phyloP scores from a whole-genome alignment of 1,140 invertebrate species.

The Periplaneta americana region DNA sequence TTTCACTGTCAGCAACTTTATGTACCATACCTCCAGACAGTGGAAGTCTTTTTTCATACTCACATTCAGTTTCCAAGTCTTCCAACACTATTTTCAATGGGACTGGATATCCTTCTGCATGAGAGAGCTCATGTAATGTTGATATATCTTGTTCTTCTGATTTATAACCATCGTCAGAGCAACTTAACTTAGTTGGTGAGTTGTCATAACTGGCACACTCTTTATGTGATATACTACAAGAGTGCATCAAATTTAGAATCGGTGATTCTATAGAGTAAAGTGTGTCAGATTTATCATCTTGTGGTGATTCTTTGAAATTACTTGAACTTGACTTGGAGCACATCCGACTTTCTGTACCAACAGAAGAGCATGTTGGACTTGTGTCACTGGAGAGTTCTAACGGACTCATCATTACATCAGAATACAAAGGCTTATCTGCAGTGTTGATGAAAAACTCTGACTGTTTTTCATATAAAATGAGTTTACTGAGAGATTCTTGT shows the following conservation, averaged over 20 bases:
- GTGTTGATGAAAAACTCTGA: too few species aligned
- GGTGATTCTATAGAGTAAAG: neutral
- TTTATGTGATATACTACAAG: neutral
- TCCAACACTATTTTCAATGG: too few species aligned
- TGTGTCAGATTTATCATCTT: neutral
- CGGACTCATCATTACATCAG: neutral
- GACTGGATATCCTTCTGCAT: too few species aligned
- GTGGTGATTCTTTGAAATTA: neutral
- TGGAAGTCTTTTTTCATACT: too few species aligned
- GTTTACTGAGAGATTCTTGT: neutral
- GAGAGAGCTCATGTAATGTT: neutral
- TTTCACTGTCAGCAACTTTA: neutral
- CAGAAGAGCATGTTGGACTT: neutral
- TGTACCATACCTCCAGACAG: neutral
- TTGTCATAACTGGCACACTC: neutral
- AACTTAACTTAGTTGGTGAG: neutral
- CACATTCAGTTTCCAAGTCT: too few species aligned
- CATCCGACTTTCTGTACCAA: neutral
- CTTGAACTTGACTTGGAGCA: neutral
- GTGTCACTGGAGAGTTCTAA: neutral
- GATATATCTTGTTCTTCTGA: neutral
- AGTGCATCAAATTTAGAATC: neutral
- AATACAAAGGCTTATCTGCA: too few species aligned
- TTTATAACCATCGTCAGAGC: neutral
- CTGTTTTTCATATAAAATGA: neutral